phyloP scores from a whole-genome alignment of 2,888 invertebrate species.

The Spisula subtruncata region DNA sequence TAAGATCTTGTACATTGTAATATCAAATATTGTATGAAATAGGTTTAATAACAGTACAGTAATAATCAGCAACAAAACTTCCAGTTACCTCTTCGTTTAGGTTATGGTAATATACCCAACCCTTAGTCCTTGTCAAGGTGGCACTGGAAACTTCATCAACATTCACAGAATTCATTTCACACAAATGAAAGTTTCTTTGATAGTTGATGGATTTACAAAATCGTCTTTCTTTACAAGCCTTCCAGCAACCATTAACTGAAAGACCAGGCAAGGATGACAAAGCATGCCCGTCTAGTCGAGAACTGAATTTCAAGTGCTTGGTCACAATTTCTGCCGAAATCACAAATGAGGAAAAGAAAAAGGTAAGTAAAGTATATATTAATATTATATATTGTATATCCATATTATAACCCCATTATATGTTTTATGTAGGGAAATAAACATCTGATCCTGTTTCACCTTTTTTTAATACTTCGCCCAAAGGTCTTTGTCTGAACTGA shows the following conservation, averaged over 20 bases:
- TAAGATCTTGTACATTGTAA: too few species aligned
- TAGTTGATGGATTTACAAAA: neutral
- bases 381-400: neutral
- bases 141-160: neutral
- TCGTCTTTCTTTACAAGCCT: neutral
- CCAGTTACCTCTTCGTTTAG: neutral
- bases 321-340: neutral
- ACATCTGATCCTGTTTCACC: too few species aligned
- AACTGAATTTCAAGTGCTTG: neutral
- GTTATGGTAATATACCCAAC: conserved; percentile 8
- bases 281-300: neutral
- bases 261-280: neutral
- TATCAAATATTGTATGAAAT: too few species aligned
- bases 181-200: neutral
- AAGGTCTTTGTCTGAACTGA: too few species aligned
- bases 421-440: too few species aligned
- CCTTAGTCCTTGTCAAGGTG: neutral
- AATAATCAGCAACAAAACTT: too few species aligned
- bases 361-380: neutral
- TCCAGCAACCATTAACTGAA: neutral
- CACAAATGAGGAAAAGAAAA: neutral
- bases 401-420: too few species aligned
- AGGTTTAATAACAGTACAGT: too few species aligned
- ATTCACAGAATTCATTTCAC: neutral
- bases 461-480: too few species aligned